Base-by-base conservation (phyloP, 2,113 vertebrate genomes). In the Atlantisia rogersi region DNA sequence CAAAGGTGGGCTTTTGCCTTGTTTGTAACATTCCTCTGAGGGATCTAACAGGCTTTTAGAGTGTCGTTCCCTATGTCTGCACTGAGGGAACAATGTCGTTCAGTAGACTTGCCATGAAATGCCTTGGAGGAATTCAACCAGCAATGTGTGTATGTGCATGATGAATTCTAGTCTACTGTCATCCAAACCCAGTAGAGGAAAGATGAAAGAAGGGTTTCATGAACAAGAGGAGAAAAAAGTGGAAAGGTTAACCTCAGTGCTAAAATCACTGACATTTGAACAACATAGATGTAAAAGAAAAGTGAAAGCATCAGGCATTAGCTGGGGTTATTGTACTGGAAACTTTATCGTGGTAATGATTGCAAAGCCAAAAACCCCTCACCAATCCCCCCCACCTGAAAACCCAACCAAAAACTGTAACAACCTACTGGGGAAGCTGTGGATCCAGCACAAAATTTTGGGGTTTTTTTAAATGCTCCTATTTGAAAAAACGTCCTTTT, bases 181-280 rank as follows among this genome's bases (percentile, higher is more conserved):
- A 24, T 29, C 81, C 88, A 94, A 94, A 95, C 21, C 44, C 92
- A 94, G 52, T 88, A 76, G 86, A 96, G 87, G 86, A 86, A 74
- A 79, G 67, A 76, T 37, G 63, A 56, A 37, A 81, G 39, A 93
- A 95, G 73, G 74, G 73, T 70, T 97, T 96, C 75, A 84, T 73
- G 76, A 96, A 68, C 68, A 75, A 62, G 81, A 93, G 81, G 40
- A 91, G 82, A 83, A 88, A 96, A 95, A 95, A 29, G 46, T 24
- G 1, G 93, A 96, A 97, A 98, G 97, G 95, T 97, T 97, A 98
- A 94, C 94, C 79, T 94, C 83, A 20, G 86, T 95, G 97, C 76
- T 97, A 97, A 98, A 98, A 97, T 90, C 94, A 91, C 64, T 97
- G 96, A 97, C 95, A 97, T 98, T 98, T 98, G 97, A 96, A 96